Evolutionary conservation across 2,888 invertebrate species (phyloP).

Genomic region (Pasiphila rectangulata): DNA sequence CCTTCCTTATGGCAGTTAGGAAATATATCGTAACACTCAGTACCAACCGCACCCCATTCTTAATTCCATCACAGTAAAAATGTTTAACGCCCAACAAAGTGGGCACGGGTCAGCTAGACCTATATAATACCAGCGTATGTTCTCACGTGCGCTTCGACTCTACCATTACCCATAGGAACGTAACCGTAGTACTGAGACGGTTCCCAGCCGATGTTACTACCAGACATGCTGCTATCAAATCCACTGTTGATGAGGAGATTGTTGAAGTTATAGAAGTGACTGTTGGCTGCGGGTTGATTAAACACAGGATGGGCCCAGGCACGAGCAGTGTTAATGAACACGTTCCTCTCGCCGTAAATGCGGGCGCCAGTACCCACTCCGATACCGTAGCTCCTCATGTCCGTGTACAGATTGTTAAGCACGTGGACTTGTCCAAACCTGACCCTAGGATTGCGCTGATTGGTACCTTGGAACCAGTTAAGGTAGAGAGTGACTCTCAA

Average conservation of each 20-base stretch:
- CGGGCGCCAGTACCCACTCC: conserved; percentile 18
- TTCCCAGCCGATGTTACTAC: not conserved
- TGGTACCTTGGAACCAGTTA: conserved; percentile 26
- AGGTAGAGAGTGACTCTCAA: conserved; percentile 18
- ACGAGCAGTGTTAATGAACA: conserved; percentile 18
- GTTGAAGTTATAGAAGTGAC: conserved; percentile 2
- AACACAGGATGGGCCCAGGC: conserved; percentile 18
- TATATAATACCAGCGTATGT: conserved; percentile 15
- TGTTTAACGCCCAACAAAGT: too few relatives aligned
- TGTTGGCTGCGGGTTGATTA: conserved; percentile 6
- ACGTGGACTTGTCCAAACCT: conserved; percentile 28
- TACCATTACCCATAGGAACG: not conserved
- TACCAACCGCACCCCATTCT: too few relatives aligned
- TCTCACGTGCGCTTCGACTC: conserved; percentile 8
- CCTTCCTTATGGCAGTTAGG: too few relatives aligned
- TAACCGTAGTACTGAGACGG: not conserved
- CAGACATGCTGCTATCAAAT: conserved; percentile 4
- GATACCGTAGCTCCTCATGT: conserved; percentile 15
- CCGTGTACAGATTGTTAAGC: conserved; percentile 29
- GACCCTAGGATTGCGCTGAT: conserved; percentile 26
- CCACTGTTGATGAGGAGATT: conserved; percentile 21
- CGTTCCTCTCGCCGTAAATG: conserved; percentile 24
- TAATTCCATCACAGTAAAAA: too few relatives aligned
- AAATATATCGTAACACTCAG: too few relatives aligned
- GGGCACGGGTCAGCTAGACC: too few relatives aligned